These are phyloP conservation scores for Crambe crambe DNA, from an alignment of 37 sponge, comb jelly and placozoan species.

Conservation along the genomic window DNA sequence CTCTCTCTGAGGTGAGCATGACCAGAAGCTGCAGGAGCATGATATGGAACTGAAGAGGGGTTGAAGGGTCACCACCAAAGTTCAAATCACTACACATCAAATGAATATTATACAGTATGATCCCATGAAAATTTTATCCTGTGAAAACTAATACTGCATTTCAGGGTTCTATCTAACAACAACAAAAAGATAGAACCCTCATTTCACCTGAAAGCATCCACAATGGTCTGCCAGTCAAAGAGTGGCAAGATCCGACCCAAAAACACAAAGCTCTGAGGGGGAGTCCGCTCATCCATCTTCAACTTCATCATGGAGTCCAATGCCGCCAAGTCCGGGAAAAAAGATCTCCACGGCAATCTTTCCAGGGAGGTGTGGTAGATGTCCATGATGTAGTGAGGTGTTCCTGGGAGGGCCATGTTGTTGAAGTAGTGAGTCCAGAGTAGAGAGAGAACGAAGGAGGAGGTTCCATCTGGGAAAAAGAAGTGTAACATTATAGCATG, in stretches of 20 bases:
- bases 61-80: neutral
- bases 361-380: conserved; percentile 62
- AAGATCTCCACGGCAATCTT: conserved; percentile 67
- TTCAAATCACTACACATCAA: neutral
- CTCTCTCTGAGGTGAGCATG: conserved; percentile 68
- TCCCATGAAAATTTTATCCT: too few relatives aligned
- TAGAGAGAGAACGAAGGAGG: neutral
- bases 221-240: conserved; percentile 59
- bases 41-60: conserved; percentile 40
- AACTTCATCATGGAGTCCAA: conserved; percentile 76
- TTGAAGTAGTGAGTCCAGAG: conserved; percentile 68
- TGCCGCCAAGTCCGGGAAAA: conserved; percentile 59
- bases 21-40: conserved; percentile 62
- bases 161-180: neutral
- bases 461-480: too few relatives aligned
- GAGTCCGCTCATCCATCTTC: conserved; percentile 16
- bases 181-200: neutral
- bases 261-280: conserved; percentile 53
- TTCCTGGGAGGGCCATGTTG: conserved; percentile 30
- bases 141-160: neutral
- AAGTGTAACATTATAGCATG: too few relatives aligned
- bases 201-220: neutral
- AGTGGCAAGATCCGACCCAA: conserved; percentile 57
- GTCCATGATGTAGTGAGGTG: conserved; percentile 49
- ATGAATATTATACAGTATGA: too few relatives aligned